Conservation (phyloP, 2,113 vertebrate genomes). For the Theristicus caerulescens region DNA sequence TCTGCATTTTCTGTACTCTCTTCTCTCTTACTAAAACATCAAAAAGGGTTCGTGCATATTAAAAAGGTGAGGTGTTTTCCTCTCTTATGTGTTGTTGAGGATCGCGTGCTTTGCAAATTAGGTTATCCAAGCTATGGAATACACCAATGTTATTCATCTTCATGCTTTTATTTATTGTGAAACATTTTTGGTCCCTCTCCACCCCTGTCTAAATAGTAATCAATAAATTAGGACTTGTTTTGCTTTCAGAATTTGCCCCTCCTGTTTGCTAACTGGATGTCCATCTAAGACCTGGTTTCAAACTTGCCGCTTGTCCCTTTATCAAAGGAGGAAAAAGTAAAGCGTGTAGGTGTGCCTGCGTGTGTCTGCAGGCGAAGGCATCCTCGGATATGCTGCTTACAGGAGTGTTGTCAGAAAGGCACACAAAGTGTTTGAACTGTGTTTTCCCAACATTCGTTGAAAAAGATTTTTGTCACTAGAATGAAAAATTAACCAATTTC, state of each 20-base stretch:
- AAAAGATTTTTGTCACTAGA: background rate
- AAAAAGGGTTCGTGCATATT: background rate
- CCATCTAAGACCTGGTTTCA: background rate
- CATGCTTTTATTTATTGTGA: background rate
- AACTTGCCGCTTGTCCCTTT: background rate
- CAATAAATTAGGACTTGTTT: background rate
- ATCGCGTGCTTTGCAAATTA: background rate
- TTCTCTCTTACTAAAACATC: background rate
- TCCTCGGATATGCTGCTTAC: background rate
- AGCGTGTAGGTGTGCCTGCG: fast-evolving
- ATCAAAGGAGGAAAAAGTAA: background rate
- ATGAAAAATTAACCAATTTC: background rate
- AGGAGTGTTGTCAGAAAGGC: background rate
- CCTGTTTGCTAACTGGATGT: background rate
- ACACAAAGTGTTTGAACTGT: background rate
- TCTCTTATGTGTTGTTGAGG: background rate
- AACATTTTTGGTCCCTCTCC: background rate
- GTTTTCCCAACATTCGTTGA: background rate
- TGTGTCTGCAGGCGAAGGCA: background rate
- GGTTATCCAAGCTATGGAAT: background rate
- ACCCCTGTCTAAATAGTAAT: background rate
- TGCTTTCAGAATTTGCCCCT: background rate
- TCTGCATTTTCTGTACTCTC: background rate
- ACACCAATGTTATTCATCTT: background rate
- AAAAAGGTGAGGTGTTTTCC: background rate